A percentile compares a stretch with the other conserved stretches of the same genome.
Conservation (phyloP, 2,888 invertebrate genomes). For the Podotricha telesiphe region DNA sequence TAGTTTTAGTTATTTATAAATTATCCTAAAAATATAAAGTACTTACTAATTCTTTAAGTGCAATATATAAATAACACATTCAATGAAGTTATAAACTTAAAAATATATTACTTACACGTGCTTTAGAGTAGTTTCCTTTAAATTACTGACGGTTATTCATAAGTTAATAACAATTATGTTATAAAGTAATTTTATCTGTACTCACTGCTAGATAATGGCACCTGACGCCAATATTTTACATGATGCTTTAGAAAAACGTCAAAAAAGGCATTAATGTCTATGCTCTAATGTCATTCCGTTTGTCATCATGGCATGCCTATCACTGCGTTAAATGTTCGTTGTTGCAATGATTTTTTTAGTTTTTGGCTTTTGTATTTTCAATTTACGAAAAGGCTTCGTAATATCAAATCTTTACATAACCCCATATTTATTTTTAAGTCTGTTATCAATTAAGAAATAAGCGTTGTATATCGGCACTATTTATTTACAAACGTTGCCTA, state of each 20-base stretch:
- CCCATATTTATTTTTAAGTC: constrained; percentile 28
- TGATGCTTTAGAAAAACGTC: neutral
- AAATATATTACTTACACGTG: no score
- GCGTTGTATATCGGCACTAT: constrained; percentile 30
- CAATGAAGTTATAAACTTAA: no score
- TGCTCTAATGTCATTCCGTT: constrained; percentile 26
- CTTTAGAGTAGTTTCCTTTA: no score
- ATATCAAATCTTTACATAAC: constrained; percentile 26
- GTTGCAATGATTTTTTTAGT: constrained; percentile 41
- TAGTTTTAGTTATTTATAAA: no score
- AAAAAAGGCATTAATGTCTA: constrained; percentile 15
- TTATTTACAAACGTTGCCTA: constrained; percentile 39
- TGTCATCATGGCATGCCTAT: constrained; percentile 41
- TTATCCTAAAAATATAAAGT: no score
- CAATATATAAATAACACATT: no score
- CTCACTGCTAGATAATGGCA: neutral
- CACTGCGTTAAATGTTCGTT: constrained; percentile 36
- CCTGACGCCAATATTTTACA: neutral
- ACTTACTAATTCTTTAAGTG: no score
- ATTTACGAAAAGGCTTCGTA: constrained; percentile 34
- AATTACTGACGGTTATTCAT: no score
- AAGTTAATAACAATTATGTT: neutral
- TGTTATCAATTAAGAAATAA: constrained; percentile 26
- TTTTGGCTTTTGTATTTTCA: constrained; percentile 41
- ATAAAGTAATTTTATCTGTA: neutral